Evolutionary conservation across 2,113 vertebrate species (phyloP).

Genomic region (Sphaerodactylus townsendi): DNA sequence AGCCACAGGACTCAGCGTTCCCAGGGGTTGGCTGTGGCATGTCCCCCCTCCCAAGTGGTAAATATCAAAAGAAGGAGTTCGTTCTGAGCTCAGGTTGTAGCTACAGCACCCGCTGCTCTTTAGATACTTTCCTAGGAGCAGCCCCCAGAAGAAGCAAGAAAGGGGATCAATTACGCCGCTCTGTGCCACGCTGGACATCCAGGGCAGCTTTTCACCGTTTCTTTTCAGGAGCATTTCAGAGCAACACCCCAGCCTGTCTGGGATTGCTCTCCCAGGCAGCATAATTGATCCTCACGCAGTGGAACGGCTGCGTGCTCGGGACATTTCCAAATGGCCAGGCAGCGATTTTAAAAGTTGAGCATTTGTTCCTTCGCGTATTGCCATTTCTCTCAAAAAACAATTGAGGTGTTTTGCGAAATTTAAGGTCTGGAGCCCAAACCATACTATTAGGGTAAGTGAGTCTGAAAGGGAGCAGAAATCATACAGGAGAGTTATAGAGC

Average conservation of each 20-base stretch:
- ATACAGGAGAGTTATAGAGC: not conserved
- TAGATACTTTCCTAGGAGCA: not conserved
- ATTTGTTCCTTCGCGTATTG: not conserved
- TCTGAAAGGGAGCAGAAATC: not conserved
- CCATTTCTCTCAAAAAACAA: not conserved
- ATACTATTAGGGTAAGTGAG: not conserved
- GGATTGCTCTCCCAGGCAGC: not conserved
- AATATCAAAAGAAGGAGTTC: not conserved
- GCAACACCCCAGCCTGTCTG: not conserved
- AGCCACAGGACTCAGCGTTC: not conserved
- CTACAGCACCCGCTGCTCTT: not conserved
- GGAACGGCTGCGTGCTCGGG: not conserved
- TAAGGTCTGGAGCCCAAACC: not conserved
- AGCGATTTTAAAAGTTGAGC: not conserved
- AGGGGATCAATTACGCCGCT: not conserved
- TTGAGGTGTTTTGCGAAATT: not conserved
- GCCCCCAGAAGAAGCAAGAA: no score
- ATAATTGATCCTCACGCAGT: not conserved
- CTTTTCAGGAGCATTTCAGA: not conserved
- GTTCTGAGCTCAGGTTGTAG: no score
- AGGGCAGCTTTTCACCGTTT: not conserved
- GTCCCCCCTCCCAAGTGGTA: not conserved
- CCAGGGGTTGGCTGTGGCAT: no score
- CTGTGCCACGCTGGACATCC: no score
- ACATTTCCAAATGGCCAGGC: not conserved